A percentile compares a stretch with the other conserved stretches of the same genome.
Evolutionary conservation across 2,888 invertebrate genomes (phyloP).

Genomic region (Lapara coniferarum): DNA sequence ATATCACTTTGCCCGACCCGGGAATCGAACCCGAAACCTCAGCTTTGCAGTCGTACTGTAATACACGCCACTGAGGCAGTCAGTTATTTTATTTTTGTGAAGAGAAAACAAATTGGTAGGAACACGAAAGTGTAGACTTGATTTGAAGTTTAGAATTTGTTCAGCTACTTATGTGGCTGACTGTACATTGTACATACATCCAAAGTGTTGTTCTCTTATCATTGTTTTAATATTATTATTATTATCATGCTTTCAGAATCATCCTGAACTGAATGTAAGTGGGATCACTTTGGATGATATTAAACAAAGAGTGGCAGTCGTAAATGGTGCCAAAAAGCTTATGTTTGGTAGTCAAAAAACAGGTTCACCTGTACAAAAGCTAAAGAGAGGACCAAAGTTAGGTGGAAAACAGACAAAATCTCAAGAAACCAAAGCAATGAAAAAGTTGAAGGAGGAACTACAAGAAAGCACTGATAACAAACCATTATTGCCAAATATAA

Average conservation of each 20-base stretch:
- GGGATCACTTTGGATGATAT: conserved; percentile 88
- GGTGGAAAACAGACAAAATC: conserved; percentile 53
- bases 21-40: no score
- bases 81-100: no score
- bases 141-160: no score
- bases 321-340: conserved; percentile 79
- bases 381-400: conserved; percentile 61
- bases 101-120: no score
- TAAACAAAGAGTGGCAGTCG: conserved; percentile 79
- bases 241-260: conserved; percentile 71
- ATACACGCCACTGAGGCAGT: no score
- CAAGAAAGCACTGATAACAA: conserved; percentile 62
- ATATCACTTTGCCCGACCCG: no score
- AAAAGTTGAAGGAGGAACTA: conserved; percentile 67
- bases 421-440: conserved; percentile 52
- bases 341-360: conserved; percentile 75
- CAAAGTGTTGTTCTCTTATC: neutral
- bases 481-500: conserved; percentile 70
- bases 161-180: no score
- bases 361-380: conserved; percentile 60
- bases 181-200: no score
- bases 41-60: no score
- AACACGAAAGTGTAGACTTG: no score
- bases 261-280: conserved; percentile 90
- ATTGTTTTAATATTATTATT: neutral